Conservation (phyloP, 2,888 invertebrate genomes). For the Rotaria macrura region DNA sequence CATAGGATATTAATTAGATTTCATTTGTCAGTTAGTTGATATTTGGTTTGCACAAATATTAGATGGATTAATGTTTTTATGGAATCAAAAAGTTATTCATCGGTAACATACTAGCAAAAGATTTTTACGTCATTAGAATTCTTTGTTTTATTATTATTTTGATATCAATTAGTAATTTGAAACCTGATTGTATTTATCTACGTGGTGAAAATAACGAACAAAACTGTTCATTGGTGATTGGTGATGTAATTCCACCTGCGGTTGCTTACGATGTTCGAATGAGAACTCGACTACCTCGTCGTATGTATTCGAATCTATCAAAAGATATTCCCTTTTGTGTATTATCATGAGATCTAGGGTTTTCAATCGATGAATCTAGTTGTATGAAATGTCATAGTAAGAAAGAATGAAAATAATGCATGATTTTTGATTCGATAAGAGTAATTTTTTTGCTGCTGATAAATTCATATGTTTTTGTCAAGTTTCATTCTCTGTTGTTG, state of each 20-base stretch:
- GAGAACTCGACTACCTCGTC: neutral
- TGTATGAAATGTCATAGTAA: neutral
- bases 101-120: neutral
- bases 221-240: neutral
- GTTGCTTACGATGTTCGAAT: neutral
- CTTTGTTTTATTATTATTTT: no score
- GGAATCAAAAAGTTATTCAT: neutral
- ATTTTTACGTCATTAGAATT: no score
- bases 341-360: neutral
- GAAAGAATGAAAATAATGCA: neutral
- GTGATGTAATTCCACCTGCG: neutral
- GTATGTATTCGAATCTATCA: neutral
- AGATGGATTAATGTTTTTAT: slow-evolving; percentile 18
- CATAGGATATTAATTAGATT: neutral
- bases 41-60: neutral
- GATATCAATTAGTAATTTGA: neutral
- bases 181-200: slow-evolving; percentile 3
- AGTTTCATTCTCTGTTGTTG: neutral
- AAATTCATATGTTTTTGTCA: no score
- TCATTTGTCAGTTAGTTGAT: neutral
- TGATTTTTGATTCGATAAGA: no score
- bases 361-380: neutral
- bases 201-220: neutral
- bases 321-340: no score
- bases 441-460: no score